Evolutionary conservation across 30 jellyfish, hydroid and myxozoan genomes (phyloP).

Genomic region (Aurelia aurita): DNA sequence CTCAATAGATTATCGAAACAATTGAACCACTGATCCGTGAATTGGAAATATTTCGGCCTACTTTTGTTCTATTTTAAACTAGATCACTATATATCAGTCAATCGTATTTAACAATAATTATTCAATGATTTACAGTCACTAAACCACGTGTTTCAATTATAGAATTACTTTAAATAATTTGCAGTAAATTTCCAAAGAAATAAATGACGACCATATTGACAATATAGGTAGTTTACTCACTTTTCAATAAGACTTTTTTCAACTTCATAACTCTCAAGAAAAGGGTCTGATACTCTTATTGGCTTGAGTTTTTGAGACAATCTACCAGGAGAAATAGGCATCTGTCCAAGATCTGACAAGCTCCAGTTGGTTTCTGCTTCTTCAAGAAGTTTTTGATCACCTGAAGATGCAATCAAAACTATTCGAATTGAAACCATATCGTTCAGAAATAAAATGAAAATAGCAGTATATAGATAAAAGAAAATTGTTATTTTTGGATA

Average conservation of each 20-base stretch:
- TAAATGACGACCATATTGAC: neutral
- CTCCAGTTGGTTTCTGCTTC: constrained; percentile 12
- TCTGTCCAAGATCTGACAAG: neutral
- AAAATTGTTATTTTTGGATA: too few species aligned
- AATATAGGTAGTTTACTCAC: constrained; percentile 6
- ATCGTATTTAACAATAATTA: too few species aligned
- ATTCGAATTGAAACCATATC: neutral
- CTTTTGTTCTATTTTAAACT: too few species aligned
- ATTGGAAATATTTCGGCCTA: too few species aligned
- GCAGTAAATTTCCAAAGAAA: neutral
- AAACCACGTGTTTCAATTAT: too few species aligned
- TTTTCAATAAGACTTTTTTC: neutral
- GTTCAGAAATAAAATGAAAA: neutral
- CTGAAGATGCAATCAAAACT: neutral
- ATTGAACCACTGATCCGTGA: too few species aligned
- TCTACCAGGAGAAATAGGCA: constrained; percentile 15
- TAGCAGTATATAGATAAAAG: too few species aligned
- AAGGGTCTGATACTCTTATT: constrained; percentile 54
- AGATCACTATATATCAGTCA: too few species aligned
- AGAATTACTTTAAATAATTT: too few species aligned
- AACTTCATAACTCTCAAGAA: constrained; percentile 10
- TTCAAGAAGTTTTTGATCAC: constrained; percentile 25
- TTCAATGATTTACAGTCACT: too few species aligned
- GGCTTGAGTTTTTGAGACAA: constrained; percentile 54
- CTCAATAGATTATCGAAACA: too few species aligned